These are phyloP conservation scores for Vulpes vulpes DNA, from an alignment of 2,113 vertebrate genomes.

Conservation along the genomic window DNA sequence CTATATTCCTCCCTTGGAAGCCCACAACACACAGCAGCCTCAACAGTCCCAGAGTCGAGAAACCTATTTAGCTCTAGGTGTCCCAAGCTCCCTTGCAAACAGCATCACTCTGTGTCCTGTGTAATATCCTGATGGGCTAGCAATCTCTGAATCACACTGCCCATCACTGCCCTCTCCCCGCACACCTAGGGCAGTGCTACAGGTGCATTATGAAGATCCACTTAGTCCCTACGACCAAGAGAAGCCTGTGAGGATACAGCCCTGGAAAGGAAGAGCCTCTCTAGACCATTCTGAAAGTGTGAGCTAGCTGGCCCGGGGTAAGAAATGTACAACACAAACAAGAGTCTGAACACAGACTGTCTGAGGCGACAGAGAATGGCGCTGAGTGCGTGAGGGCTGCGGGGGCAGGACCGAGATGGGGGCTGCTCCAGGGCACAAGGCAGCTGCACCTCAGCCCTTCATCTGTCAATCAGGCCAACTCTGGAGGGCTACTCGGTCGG, in stretches of 20 bases:
- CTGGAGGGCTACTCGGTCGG: background rate
- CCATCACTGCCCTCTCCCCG: background rate
- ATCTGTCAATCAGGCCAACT: background rate
- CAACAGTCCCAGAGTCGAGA: background rate
- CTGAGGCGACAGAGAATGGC: background rate
- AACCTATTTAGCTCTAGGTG: background rate
- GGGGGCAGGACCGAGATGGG: fast-evolving
- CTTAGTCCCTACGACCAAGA: background rate
- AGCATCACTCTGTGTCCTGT: background rate
- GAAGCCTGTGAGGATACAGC: background rate
- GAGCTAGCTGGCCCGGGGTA: background rate
- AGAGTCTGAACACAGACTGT: background rate
- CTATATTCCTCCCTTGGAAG: fast-evolving
- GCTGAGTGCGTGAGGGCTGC: background rate
- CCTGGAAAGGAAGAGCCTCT: background rate
- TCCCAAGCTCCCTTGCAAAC: background rate
- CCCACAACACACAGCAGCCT: background rate
- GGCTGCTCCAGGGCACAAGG: fast-evolving
- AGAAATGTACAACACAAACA: background rate
- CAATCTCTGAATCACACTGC: background rate
- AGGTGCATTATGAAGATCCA: background rate
- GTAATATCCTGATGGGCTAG: background rate
- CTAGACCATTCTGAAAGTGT: background rate
- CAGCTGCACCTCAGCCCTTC: background rate
- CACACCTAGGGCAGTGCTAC: fast-evolving